Conservation (phyloP, 2,888 invertebrate species). For the Oconnorella tubifera region DNA sequence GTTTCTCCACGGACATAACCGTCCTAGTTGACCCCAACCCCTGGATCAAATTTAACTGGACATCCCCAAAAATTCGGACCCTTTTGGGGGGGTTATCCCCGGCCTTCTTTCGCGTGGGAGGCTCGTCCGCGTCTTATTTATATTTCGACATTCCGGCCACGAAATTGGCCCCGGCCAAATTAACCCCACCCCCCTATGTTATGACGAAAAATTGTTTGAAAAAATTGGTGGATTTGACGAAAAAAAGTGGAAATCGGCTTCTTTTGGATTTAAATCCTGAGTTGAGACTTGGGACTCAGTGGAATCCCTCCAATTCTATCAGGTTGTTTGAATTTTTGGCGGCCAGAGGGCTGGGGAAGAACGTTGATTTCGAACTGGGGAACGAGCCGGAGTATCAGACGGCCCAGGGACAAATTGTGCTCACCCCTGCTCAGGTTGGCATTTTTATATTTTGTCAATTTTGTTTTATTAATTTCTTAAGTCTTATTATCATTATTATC, state of each 20-base stretch:
- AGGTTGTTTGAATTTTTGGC: not conserved
- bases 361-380: not conserved
- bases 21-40: not conserved
- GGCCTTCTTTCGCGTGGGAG: not conserved
- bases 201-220: not conserved
- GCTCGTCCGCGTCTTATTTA: not conserved
- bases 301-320: not conserved
- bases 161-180: not conserved
- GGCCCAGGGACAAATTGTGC: not conserved
- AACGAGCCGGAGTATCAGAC: not conserved
- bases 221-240: not conserved
- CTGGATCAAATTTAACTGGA: not conserved
- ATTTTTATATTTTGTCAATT: too few relatives aligned
- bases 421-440: too few relatives aligned
- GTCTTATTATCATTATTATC: too few relatives aligned
- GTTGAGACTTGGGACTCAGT: not conserved
- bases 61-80: not conserved
- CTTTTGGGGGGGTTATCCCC: not conserved
- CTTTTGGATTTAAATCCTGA: not conserved
- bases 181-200: not conserved
- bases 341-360: not conserved
- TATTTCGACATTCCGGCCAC: not conserved
- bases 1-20: too few relatives aligned
- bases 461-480: too few relatives aligned
- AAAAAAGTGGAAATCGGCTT: not conserved